Conservation (phyloP, 2,797 vertebrate species). For the Intellagama lesueurii region DNA sequence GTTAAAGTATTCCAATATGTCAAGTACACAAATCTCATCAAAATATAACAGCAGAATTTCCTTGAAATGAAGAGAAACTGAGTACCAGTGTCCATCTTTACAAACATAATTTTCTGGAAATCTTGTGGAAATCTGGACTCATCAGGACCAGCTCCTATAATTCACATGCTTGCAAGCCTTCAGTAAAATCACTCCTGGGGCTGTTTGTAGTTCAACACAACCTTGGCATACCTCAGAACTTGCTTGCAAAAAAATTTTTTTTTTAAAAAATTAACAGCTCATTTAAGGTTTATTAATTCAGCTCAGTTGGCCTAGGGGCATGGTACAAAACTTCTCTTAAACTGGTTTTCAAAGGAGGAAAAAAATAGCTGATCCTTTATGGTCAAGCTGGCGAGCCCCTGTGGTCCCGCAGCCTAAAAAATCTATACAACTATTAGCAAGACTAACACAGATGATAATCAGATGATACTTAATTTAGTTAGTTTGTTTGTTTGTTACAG, state of each 20-base stretch:
- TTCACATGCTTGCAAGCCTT: neutral
- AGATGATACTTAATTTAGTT: conserved; percentile 9
- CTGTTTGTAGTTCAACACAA: conserved; percentile 1
- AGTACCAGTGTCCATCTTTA: neutral
- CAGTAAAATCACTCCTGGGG: conserved; percentile 8
- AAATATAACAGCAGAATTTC: neutral
- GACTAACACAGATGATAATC: conserved; percentile 28
- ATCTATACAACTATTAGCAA: conserved; percentile 17
- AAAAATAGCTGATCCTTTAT: conserved; percentile 16
- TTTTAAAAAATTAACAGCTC: neutral
- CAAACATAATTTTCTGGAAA: neutral
- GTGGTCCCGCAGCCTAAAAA: conserved; percentile 12
- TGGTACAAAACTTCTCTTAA: conserved; percentile 11
- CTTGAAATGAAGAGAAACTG: neutral
- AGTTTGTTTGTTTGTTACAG: neutral
- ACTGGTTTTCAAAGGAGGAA: conserved; percentile 10
- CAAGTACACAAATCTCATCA: neutral
- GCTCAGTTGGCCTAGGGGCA: conserved; percentile 23
- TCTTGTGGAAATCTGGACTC: neutral
- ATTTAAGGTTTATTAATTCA: conserved; percentile 36
- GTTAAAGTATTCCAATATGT: neutral
- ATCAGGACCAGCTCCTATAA: neutral
- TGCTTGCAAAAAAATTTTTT: conserved; percentile 30
- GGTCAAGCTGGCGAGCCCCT: conserved; percentile 6
- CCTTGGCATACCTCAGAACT: conserved; percentile 21